A percentile compares a stretch with the other conserved stretches of the same genome.
Conservation (phyloP, 2,113 vertebrate genomes). For the Thermophis baileyi region DNA sequence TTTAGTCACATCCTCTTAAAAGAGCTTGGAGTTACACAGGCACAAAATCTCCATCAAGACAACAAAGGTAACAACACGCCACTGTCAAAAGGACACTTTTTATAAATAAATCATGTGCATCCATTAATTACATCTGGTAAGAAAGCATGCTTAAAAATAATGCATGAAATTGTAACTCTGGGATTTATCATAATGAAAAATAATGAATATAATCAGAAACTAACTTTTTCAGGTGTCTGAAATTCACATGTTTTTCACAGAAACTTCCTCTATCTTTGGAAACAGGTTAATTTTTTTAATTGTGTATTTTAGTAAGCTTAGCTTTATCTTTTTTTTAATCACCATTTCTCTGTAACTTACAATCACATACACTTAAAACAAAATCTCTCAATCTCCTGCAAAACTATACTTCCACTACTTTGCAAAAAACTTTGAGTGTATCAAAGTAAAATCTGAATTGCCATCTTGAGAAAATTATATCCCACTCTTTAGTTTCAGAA, state of each 20-base stretch:
- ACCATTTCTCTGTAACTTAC: conserved; percentile 55
- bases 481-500: conserved; percentile 11
- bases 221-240: conserved; percentile 43
- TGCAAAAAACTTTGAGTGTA: conserved; percentile 41
- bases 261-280: conserved; percentile 41
- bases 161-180: conserved; percentile 17
- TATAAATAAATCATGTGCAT: conserved; percentile 36
- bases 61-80: conserved; percentile 29
- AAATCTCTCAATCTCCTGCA: conserved; percentile 29
- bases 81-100: conserved; percentile 24
- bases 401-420: conserved; percentile 39
- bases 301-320: conserved; percentile 24
- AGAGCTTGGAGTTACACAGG: conserved; percentile 34
- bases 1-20: conserved; percentile 48
- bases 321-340: conserved; percentile 12
- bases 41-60: conserved; percentile 38
- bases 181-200: conserved; percentile 38
- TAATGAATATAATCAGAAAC: conserved; percentile 47
- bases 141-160: conserved; percentile 46
- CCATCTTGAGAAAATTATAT: conserved; percentile 32
- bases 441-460: conserved; percentile 39
- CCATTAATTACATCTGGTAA: conserved; percentile 29
- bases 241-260: conserved; percentile 13
- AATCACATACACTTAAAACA: conserved; percentile 58
- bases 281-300: conserved; percentile 3